phyloP scores from a whole-genome alignment of 2,888 invertebrate species.

The Abrostola triplasia region DNA sequence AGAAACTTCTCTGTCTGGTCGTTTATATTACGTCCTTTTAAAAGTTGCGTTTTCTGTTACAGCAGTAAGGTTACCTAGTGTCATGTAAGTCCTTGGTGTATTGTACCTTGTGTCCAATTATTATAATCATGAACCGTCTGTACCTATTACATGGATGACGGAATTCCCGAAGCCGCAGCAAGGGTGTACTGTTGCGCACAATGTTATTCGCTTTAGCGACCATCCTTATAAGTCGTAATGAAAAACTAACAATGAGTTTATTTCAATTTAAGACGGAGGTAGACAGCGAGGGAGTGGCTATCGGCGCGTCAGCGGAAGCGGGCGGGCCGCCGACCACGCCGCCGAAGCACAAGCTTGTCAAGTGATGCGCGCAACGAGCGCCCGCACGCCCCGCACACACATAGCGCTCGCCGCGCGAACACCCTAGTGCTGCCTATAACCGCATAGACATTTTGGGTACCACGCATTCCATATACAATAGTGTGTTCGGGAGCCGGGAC shows the following conservation, averaged over 20 bases:
- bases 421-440: conserved; percentile 21
- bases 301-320: conserved; percentile 84
- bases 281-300: conserved; percentile 85
- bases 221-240: too few species aligned
- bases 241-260: background rate
- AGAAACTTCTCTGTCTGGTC: too few species aligned
- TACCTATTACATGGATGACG: too few species aligned
- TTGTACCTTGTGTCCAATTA: too few species aligned
- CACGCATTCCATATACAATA: conserved; percentile 41
- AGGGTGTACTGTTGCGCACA: too few species aligned
- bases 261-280: conserved; percentile 77
- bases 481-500: conserved; percentile 12
- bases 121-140: too few species aligned
- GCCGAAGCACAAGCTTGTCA: conserved; percentile 82
- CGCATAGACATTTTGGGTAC: conserved; percentile 36
- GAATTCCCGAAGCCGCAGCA: too few species aligned
- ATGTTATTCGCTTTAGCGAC: too few species aligned
- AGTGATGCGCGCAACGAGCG: conserved; percentile 84
- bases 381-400: conserved; percentile 16
- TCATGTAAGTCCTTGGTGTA: too few species aligned
- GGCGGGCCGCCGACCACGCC: conserved; percentile 85
- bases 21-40: too few species aligned
- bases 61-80: too few species aligned
- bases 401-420: conserved; percentile 16
- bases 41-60: too few species aligned